Conservation (phyloP, 2,888 invertebrate species). For the Pteria penguin region DNA sequence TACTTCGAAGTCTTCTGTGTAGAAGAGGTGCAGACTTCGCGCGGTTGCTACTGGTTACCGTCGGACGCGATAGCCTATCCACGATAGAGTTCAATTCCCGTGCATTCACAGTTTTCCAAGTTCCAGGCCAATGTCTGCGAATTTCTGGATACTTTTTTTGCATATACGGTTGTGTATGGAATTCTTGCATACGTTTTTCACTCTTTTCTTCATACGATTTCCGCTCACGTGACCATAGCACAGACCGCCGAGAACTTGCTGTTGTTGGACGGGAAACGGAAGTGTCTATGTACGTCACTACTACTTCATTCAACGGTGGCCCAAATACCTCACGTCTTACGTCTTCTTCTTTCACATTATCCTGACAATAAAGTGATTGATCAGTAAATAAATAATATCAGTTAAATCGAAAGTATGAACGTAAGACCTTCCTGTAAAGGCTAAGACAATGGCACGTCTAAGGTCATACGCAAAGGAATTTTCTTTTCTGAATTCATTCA, state of each 20-base stretch:
- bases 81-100: slow-evolving; percentile 55
- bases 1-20: neutral
- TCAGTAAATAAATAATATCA: neutral
- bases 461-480: no score
- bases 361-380: no score
- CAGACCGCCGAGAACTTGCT: slow-evolving; percentile 63
- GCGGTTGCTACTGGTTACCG: slow-evolving; percentile 42
- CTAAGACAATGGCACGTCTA: no score
- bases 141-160: slow-evolving; percentile 62
- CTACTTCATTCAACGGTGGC: slow-evolving; percentile 42
- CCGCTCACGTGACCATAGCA: slow-evolving; percentile 67
- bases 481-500: no score
- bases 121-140: slow-evolving; percentile 68
- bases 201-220: slow-evolving; percentile 59
- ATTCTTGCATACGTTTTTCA: slow-evolving; percentile 54
- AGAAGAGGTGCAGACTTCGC: slow-evolving; percentile 25
- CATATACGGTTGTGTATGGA: slow-evolving; percentile 58
- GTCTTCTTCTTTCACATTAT: slow-evolving; percentile 44
- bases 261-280: slow-evolving; percentile 63
- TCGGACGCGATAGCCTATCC: slow-evolving; percentile 57
- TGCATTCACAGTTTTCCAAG: slow-evolving; percentile 60
- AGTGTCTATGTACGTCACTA: slow-evolving; percentile 50
- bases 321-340: slow-evolving; percentile 56
- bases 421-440: neutral
- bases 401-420: neutral